phyloP scores from a whole-genome alignment of 2,888 invertebrate species.

The Ramazzottius varieornatus region DNA sequence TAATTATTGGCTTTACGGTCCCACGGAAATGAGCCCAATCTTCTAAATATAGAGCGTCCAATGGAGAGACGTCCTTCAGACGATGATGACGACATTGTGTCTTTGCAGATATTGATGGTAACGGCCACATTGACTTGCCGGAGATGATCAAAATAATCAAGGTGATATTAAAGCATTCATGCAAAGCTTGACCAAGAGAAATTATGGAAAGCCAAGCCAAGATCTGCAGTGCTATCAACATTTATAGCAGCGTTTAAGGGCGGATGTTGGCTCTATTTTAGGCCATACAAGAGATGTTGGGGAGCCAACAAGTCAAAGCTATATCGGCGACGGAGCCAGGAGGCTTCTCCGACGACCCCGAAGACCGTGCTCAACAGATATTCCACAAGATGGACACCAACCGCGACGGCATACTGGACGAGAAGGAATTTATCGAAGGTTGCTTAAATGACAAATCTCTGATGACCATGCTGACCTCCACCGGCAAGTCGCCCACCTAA shows the following conservation, averaged over 20 bases:
- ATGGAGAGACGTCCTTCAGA: too few relatives aligned
- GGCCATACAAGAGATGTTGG: constrained; percentile 99
- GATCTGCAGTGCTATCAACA: too few relatives aligned
- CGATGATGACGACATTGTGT: too few relatives aligned
- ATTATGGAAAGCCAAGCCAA: too few relatives aligned
- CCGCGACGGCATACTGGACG: constrained; percentile 87
- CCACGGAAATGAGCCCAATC: too few relatives aligned
- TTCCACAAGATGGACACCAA: constrained; percentile 99
- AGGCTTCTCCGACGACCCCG: constrained; percentile 45
- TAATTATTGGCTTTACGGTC: too few relatives aligned
- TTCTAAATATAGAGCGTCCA: too few relatives aligned
- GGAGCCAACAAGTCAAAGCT: constrained; percentile 36
- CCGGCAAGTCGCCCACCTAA: background rate
- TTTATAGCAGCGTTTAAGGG: too few relatives aligned
- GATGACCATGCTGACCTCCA: background rate
- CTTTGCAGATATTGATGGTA: constrained; percentile 93
- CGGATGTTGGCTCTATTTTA: too few relatives aligned
- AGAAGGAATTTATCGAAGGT: constrained; percentile 90
- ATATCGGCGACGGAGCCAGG: constrained; percentile 66
- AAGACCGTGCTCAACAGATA: constrained; percentile 90
- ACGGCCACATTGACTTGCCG: constrained; percentile 86
- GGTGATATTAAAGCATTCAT: constrained; percentile 38
- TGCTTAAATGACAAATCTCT: constrained; percentile 1
- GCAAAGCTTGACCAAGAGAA: too few relatives aligned
- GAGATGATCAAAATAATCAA: constrained; percentile 98